Base-by-base conservation (phyloP, 1,140 invertebrate genomes). In the Lithobius niger region DNA sequence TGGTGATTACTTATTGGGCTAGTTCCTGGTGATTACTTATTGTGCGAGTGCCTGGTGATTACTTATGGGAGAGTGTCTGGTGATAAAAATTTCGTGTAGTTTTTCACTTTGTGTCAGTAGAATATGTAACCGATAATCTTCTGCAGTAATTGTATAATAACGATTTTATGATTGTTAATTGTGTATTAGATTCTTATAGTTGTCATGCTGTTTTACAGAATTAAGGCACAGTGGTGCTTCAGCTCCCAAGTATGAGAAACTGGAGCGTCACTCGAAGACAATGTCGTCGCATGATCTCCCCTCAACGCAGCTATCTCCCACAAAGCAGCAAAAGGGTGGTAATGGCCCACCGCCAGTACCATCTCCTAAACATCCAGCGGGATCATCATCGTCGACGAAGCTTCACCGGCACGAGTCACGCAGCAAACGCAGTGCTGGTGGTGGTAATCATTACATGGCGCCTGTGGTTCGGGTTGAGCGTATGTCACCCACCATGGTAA, bases 401-500 rank as follows among this genome's bases (percentile, higher is more conserved):
- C 48, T 26, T 50, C 6, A 22, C 3, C 18, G 31, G 36, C 49
- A 54, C 45, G 31, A 51, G 58, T 43, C 52, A 2, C 57, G 57
- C 47, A 48, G 40, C 21, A 54, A 60, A 52, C 59, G 57, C 54
- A n/a, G n/a, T n/a, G n/a, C n/a, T n/a, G n/a, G n/a, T n/a, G n/a
- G n/a, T n/a, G n/a, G n/a, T n/a, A 65, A 65, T 49, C 64, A 65
- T 54, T 60, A 65, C 25, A 62, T 67, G 57, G 36, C 18, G n/a
- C 68, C 69, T 56, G 64, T 71, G 27, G 69, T 71, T n/a, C 69
- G 69, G 59, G 63, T 71, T 18, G 69, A 71, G 57, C 60, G 67
- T 31, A 71, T 69, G 60, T 62, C 64, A 19, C 59, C 19, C 10
- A 58, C 22, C 24, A n/a, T 48, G 19, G 4, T 57, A 2, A 16